Conservation (phyloP, 2,888 invertebrate species). For the Neoascia interrupta region DNA sequence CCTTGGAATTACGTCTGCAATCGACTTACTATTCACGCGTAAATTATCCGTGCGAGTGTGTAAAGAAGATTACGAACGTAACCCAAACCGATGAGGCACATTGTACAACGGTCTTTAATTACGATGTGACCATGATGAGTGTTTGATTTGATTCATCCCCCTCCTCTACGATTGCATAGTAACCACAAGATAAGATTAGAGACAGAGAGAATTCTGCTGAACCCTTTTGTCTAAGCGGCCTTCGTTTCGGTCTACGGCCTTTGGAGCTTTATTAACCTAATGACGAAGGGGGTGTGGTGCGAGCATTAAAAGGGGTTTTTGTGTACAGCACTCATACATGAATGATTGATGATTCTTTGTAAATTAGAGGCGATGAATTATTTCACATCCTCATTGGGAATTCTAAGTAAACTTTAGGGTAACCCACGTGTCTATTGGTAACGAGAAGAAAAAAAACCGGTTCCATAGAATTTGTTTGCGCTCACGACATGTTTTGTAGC, state of each 20-base stretch:
- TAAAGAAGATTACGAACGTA: too few relatives aligned
- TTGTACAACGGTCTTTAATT: too few relatives aligned
- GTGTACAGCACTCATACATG: too few relatives aligned
- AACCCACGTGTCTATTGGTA: constrained; percentile 14
- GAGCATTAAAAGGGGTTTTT: background rate
- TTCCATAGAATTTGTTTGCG: too few relatives aligned
- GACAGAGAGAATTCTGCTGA: background rate
- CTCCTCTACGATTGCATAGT: too few relatives aligned
- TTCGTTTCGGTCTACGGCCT: constrained; percentile 17
- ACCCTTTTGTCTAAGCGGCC: constrained; percentile 17
- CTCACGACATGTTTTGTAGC: too few relatives aligned
- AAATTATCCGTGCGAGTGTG: background rate
- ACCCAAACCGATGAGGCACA: too few relatives aligned
- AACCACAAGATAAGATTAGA: constrained; percentile 15
- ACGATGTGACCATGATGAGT: too few relatives aligned
- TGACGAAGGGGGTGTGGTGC: background rate
- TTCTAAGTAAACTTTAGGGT: background rate
- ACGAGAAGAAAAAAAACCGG: constrained; percentile 6
- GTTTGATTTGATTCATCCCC: too few relatives aligned
- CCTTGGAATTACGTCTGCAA: background rate
- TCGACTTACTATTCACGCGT: background rate
- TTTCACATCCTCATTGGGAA: constrained; percentile 1
- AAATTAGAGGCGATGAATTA: constrained; percentile 1
- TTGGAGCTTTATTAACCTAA: background rate
- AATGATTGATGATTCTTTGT: constrained; percentile 23